Evolutionary conservation across 2,888 invertebrate species (phyloP), one percentile per base, ranked within the genome.

Genomic region (Onchidella celtica): DNA sequence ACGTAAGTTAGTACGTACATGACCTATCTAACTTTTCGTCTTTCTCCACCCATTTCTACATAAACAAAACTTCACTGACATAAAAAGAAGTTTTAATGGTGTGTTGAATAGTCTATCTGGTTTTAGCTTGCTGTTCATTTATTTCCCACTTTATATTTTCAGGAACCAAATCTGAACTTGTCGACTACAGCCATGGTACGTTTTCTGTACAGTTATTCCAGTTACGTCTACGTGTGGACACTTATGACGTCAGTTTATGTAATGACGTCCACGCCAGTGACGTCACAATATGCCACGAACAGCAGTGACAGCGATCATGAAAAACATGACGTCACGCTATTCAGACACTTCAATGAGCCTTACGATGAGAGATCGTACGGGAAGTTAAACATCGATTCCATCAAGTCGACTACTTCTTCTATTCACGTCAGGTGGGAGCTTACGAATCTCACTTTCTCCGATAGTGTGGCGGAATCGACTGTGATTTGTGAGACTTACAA

Each of bases 381-480:
- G 24, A 66, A 29, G 36, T 24, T 83, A 11, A 72, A 68, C 47
- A 65, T 83, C n/a, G 32, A 70, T 14, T 36, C 73, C 27, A 34
- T 55, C 14, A 29, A 73, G 32, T 40, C 59, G 59, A 61, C 63
- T n/a, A 69, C 83, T 3, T 73, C 73, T 0, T 77, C 80, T 34
- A 34, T 83, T 14, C 63, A 68, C 11, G 55, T 83, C 36, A 72
- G 27, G 17, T 83, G 83, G 83, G 24, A 47, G 24, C 77, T 83
- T 21, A 38, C 40, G 2, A 83, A 83, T 69, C 6, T 32, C 14
- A 68, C 80, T 0, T 47, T 38, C 9, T 1, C 32, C 2, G 80
- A 61, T 27, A 73, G 77, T 29, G 4, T 24, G n/a, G 59, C 47
- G 11, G 68, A 68, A 24, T 24, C 77, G 3, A 61, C 68, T 2